Conservation (phyloP, 2,113 vertebrate species). For the Tinamus guttatus region DNA sequence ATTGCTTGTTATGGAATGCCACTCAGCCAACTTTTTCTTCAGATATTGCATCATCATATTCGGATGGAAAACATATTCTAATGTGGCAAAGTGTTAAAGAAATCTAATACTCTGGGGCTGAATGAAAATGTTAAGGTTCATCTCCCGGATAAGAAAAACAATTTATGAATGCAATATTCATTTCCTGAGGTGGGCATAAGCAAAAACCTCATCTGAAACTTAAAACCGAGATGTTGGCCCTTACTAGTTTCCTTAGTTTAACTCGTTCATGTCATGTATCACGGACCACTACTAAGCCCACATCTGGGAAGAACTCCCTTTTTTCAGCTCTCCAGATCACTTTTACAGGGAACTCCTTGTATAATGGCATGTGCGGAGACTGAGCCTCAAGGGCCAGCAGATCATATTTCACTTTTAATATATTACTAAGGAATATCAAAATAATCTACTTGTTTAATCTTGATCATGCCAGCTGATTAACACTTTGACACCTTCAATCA, state of each 20-base stretch:
- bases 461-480: slow-evolving; percentile 55
- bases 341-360: slow-evolving; percentile 74
- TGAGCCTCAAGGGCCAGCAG: slow-evolving; percentile 15
- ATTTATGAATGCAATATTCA: slow-evolving; percentile 85
- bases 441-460: slow-evolving; percentile 71
- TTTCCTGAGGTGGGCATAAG: slow-evolving; percentile 83
- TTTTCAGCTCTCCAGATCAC: slow-evolving; percentile 66
- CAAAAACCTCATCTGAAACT: slow-evolving; percentile 79
- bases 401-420: slow-evolving; percentile 75
- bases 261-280: slow-evolving; percentile 80
- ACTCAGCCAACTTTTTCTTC: slow-evolving; percentile 76
- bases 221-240: slow-evolving; percentile 75
- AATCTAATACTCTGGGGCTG: slow-evolving; percentile 80
- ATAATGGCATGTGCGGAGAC: slow-evolving; percentile 60
- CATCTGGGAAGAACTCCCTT: slow-evolving; percentile 66
- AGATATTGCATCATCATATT: slow-evolving; percentile 81
- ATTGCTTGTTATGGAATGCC: slow-evolving; percentile 80
- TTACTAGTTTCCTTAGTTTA: slow-evolving; percentile 82
- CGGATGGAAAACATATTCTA: slow-evolving; percentile 85
- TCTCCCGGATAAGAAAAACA: slow-evolving; percentile 81
- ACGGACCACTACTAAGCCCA: slow-evolving; percentile 68
- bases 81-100: slow-evolving; percentile 84
- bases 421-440: slow-evolving; percentile 64
- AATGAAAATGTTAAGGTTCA: slow-evolving; percentile 84
- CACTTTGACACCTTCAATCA: slow-evolving; percentile 55